A percentile compares a stretch with the other conserved stretches of the same genome.
These are phyloP conservation scores for Myripristis murdjan DNA, from an alignment of 2,797 vertebrate species.

Conservation along the genomic window DNA sequence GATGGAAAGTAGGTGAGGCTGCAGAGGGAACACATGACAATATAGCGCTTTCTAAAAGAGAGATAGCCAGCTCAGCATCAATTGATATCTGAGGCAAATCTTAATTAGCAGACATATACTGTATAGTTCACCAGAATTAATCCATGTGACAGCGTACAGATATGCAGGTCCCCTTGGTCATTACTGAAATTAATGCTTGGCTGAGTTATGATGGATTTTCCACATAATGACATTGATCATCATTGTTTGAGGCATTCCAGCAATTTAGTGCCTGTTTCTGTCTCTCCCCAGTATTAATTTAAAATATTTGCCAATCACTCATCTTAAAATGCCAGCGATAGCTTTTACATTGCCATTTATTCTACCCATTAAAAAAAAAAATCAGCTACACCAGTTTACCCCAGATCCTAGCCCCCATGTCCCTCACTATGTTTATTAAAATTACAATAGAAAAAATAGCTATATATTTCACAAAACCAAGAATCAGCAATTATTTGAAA, in stretches of 20 bases:
- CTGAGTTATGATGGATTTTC: constrained; percentile 23
- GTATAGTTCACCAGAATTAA: constrained; percentile 40
- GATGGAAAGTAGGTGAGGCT: constrained; percentile 78
- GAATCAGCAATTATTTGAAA: too few species aligned
- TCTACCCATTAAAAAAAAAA: too few species aligned
- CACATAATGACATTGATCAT: constrained; percentile 11
- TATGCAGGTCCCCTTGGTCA: constrained; percentile 39
- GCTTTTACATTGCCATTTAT: constrained; percentile 2
- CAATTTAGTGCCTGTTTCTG: neutral
- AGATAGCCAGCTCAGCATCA: constrained; percentile 63
- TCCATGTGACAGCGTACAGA: constrained; percentile 42
- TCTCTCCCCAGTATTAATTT: neutral
- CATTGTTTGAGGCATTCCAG: constrained; percentile 6
- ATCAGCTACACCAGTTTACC: too few species aligned
- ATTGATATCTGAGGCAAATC: constrained; percentile 65
- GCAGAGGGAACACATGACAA: constrained; percentile 35
- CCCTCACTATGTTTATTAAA: too few species aligned
- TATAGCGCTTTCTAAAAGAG: constrained; percentile 38
- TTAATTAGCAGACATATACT: constrained; percentile 73
- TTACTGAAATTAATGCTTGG: constrained; percentile 51
- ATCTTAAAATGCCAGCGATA: neutral
- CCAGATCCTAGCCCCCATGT: too few species aligned
- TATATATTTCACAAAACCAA: neutral
- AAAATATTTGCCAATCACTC: constrained; percentile 7
- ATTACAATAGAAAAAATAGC: neutral